Percentiles rank a stretch among this genome's conserved stretches.
These are phyloP conservation scores for Gyrodactylus salaris DNA, from an alignment of 1,140 invertebrate species.

Conservation along the genomic window DNA sequence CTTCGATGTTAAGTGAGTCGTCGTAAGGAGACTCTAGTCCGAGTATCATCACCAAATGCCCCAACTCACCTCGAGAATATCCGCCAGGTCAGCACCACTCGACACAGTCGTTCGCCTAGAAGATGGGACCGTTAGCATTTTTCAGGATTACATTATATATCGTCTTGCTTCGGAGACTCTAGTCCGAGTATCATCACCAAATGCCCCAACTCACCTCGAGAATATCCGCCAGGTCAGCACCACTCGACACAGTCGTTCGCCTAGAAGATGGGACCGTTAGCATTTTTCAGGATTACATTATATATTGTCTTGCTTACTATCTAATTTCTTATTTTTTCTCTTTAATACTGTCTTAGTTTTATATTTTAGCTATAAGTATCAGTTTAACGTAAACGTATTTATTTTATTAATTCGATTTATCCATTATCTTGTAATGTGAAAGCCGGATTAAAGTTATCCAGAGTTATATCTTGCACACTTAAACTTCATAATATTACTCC, in stretches of 20 bases:
- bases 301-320: neutral
- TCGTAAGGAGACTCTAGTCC: neutral
- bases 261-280: neutral
- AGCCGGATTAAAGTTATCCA: neutral
- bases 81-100: neutral
- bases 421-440: no score
- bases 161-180: neutral
- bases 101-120: no score
- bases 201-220: neutral
- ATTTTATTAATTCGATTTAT: no score
- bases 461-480: neutral
- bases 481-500: neutral
- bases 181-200: neutral
- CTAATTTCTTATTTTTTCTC: no score
- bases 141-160: neutral
- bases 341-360: no score
- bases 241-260: neutral
- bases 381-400: no score
- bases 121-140: neutral
- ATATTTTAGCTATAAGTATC: no score
- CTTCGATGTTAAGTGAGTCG: no score
- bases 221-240: no score
- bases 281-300: neutral
- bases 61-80: neutral
- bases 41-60: neutral